Percentiles rank a stretch among this genome's conserved stretches.
Evolutionary conservation across 2,113 vertebrate species (phyloP).

Genomic region (Corydoras maculifer): DNA sequence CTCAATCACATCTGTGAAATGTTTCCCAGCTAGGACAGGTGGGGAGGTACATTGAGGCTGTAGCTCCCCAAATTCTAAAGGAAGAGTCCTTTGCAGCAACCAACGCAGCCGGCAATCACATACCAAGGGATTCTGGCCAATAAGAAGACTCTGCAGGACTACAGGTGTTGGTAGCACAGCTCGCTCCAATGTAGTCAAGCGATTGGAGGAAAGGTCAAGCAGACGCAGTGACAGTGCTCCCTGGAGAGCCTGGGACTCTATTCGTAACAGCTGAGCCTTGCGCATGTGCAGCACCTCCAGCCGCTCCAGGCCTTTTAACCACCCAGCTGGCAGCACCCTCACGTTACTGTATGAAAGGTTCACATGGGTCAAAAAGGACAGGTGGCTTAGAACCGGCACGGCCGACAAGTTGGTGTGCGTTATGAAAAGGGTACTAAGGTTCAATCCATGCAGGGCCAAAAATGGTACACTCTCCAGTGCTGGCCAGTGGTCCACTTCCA

Average conservation of each 20-base stretch:
- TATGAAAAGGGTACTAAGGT: slow-evolving; percentile 86
- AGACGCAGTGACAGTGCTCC: slow-evolving; percentile 86
- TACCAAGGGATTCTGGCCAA: slow-evolving; percentile 88
- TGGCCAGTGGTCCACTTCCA: slow-evolving; percentile 90
- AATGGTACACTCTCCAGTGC: slow-evolving; percentile 84
- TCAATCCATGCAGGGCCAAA: slow-evolving; percentile 86
- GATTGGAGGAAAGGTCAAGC: slow-evolving; percentile 88
- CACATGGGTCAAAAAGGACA: slow-evolving; percentile 89
- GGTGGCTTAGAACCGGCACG: slow-evolving; percentile 77
- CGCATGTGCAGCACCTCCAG: slow-evolving; percentile 87
- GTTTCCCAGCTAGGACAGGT: slow-evolving; percentile 78
- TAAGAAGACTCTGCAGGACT: slow-evolving; percentile 81
- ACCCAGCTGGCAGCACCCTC: slow-evolving; percentile 79
- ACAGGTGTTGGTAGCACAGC: slow-evolving; percentile 81
- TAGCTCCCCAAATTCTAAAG: slow-evolving; percentile 80
- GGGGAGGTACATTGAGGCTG: slow-evolving; percentile 87
- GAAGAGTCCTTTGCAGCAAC: slow-evolving; percentile 84
- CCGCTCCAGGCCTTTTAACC: slow-evolving; percentile 80
- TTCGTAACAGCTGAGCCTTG: slow-evolving; percentile 73
- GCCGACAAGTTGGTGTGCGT: slow-evolving; percentile 88
- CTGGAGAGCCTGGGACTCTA: slow-evolving; percentile 82
- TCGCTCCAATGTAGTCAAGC: slow-evolving; percentile 85
- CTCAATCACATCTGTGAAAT: slow-evolving; percentile 85
- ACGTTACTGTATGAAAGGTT: slow-evolving; percentile 92
- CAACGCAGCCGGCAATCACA: slow-evolving; percentile 94